Evolutionary conservation across 2,888 invertebrate genomes (phyloP), one percentile per base, ranked within the genome.

Genomic region (Eledona agricola): DNA sequence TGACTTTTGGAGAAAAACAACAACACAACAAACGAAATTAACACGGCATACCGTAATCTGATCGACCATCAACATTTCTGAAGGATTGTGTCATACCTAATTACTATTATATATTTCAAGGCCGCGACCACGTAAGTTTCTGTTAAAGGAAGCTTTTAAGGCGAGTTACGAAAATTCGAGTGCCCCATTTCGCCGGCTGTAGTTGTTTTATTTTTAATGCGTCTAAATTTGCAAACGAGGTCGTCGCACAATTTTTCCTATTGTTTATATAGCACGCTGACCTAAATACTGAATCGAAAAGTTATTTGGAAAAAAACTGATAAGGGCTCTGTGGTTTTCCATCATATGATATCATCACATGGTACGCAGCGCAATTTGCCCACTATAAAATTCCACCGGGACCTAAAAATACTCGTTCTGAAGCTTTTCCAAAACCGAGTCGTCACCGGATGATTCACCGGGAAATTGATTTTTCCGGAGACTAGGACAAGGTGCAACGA

Each of bases 61-160:
- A 22, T 29, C 19, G 15, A 25, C 19, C 23, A 38, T 40, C 26
- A 9, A 34, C 50, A 50, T 50, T 26, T 26, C 40, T 50, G 11
- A 10, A 32, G n/a, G 40, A 42, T 51, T 51, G 42, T 51, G 51
- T 51, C 51, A 51, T 42, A 51, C 6, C 22, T 51, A 51, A 42
- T 51, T 42, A 40, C 22, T 42, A 16, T 29, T 10, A 34, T 26
- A 26, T 26, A 43, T 34, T 25, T 20, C 50, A 51, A 51, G 50
- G 50, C 34, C 42, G 32, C 12, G 28, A 15, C 31, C 10, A 45
- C 23, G 20, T 19, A 7, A 11, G 9, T 45, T 32, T 31, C 12
- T 32, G 32, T 16, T 7, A 32, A 29, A 42, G 13, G 25, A 26
- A 40, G 16, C 17, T 16, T n/a, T 40, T 5, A 12, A 6, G 5